Conservation (phyloP, 1,140 invertebrate species). For the Euschistus heros region DNA sequence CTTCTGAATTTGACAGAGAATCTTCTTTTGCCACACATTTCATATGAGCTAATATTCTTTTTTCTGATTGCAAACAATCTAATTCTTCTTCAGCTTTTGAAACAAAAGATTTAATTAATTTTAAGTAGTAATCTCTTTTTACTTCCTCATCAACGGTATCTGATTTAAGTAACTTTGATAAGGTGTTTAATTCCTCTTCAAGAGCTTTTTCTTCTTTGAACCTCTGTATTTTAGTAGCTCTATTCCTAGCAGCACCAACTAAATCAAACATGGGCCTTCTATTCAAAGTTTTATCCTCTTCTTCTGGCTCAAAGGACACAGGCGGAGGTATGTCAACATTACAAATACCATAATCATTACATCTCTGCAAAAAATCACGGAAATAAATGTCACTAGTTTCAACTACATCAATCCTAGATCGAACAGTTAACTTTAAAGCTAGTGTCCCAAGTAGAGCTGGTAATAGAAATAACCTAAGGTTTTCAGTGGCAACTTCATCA, state of each 20-base stretch:
- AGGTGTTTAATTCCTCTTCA: slow-evolving; percentile 47
- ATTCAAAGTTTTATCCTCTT: slow-evolving; percentile 23
- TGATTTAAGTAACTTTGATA: slow-evolving; percentile 23
- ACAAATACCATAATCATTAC: slow-evolving; percentile 64
- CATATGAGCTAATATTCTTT: slow-evolving; percentile 61
- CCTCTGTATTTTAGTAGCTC: slow-evolving; percentile 65
- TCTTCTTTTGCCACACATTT: slow-evolving; percentile 37
- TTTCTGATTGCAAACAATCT: slow-evolving; percentile 57
- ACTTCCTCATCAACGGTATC: slow-evolving; percentile 66
- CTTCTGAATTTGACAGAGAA: slow-evolving; percentile 21
- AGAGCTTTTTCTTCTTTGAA: slow-evolving; percentile 72
- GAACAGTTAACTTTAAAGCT: slow-evolving; percentile 48
- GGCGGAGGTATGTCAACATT: slow-evolving; percentile 44
- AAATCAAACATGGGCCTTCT: slow-evolving; percentile 28
- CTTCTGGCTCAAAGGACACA: not conserved
- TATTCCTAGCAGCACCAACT: slow-evolving; percentile 32
- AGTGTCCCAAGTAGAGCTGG: slow-evolving; percentile 72
- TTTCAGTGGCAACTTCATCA: slow-evolving; percentile 74
- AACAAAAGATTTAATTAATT: slow-evolving; percentile 63
- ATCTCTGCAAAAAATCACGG: slow-evolving; percentile 68
- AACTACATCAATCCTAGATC: slow-evolving; percentile 54
- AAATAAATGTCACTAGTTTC: slow-evolving; percentile 71
- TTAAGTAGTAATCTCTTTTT: slow-evolving; percentile 71
- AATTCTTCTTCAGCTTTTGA: slow-evolving; percentile 68
- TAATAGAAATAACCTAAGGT: slow-evolving; percentile 72